Conservation (phyloP, 2,888 invertebrate species). For the Eilema sororculum region DNA sequence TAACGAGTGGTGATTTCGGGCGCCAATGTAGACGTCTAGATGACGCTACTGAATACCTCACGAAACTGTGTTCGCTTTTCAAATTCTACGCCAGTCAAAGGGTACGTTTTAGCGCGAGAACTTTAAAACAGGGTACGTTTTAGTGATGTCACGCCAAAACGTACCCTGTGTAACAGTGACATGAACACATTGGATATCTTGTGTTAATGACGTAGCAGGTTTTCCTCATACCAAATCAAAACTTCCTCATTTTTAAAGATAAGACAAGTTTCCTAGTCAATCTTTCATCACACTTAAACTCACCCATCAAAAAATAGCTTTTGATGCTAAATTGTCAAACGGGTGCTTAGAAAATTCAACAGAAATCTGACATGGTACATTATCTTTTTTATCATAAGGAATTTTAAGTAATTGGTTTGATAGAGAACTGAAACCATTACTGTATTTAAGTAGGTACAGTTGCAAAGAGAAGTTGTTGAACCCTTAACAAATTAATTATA, state of each 20-base stretch:
- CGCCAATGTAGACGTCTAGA: slow-evolving; percentile 86
- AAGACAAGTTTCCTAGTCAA: not conserved
- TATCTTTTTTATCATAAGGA: not conserved
- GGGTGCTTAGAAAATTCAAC: not conserved
- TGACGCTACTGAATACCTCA: slow-evolving; percentile 77
- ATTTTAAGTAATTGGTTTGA: not conserved
- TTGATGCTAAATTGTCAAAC: not conserved
- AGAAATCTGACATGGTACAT: not conserved
- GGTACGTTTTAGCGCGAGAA: too few relatives aligned
- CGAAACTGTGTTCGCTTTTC: slow-evolving; percentile 70
- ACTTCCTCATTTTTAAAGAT: not conserved
- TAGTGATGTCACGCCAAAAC: slow-evolving; percentile 70
- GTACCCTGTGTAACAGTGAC: slow-evolving; percentile 44
- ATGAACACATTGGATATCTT: not conserved
- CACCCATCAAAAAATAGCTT: not conserved
- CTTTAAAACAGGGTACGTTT: too few relatives aligned
- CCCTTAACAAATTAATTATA: too few relatives aligned
- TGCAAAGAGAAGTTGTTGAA: too few relatives aligned
- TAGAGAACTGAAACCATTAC: not conserved
- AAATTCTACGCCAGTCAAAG: slow-evolving; percentile 52
- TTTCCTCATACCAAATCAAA: too few relatives aligned
- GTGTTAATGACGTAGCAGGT: too few relatives aligned
- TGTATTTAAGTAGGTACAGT: not conserved
- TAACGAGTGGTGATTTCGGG: slow-evolving; percentile 64
- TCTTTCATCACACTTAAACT: not conserved